phyloP scores from a whole-genome alignment of 2,113 vertebrate genomes.

The Brienomyrus longianalis region DNA sequence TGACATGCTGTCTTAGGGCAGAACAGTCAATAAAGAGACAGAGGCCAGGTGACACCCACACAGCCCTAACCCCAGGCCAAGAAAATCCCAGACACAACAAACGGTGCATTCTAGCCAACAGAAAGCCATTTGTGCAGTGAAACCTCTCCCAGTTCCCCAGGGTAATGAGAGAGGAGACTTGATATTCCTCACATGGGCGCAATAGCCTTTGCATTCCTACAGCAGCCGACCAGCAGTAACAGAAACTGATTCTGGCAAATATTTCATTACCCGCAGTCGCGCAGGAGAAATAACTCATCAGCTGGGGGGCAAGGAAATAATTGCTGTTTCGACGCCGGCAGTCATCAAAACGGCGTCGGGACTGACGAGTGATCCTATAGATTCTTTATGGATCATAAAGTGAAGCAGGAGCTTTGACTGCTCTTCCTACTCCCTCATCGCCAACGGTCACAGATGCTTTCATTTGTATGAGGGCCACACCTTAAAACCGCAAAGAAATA shows the following conservation, averaged over 20 bases:
- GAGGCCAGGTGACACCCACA: slow-evolving; percentile 5
- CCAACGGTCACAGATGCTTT: background rate
- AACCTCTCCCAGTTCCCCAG: background rate
- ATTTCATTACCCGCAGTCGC: background rate
- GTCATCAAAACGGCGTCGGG: background rate
- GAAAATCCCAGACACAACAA: background rate
- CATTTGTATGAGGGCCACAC: background rate
- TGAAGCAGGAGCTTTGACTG: background rate
- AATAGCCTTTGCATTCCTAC: background rate
- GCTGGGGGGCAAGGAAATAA: background rate
- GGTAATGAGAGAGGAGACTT: slow-evolving; percentile 11
- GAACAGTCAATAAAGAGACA: background rate
- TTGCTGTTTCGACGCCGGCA: background rate
- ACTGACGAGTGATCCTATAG: background rate
- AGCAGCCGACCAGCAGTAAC: background rate
- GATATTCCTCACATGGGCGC: slow-evolving; percentile 16
- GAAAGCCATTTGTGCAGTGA: background rate
- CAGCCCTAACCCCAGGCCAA: background rate
- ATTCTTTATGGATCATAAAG: background rate
- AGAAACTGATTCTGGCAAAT: slow-evolving; percentile 12
- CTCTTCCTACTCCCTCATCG: background rate
- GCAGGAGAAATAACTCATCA: background rate
- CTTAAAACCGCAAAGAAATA: background rate
- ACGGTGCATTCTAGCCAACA: background rate
- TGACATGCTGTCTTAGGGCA: background rate